Evolutionary conservation across 2,113 vertebrate genomes (phyloP).

Genomic region (Mustela lutreola): DNA sequence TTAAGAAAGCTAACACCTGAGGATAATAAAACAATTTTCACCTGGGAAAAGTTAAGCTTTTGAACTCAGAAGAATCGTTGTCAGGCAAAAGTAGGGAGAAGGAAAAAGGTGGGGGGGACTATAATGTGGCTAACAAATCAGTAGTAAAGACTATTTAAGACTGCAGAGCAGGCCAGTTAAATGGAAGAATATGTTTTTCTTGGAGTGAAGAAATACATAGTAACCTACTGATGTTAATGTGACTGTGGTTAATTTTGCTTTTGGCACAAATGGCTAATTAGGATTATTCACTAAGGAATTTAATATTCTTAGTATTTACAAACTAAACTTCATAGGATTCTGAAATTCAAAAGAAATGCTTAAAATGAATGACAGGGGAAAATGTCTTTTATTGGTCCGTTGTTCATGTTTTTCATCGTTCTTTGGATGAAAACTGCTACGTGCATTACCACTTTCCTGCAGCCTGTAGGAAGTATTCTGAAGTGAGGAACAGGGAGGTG

Average conservation of each 20-base stretch:
- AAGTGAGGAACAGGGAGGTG: background rate
- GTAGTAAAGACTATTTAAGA: background rate
- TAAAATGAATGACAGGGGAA: background rate
- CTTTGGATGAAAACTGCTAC: background rate
- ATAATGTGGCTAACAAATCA: background rate
- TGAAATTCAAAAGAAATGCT: background rate
- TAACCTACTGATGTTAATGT: background rate
- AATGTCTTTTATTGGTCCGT: background rate
- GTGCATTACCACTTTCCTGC: background rate
- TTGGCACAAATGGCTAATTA: background rate
- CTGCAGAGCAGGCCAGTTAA: background rate
- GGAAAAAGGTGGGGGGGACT: background rate
- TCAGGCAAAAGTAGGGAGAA: background rate
- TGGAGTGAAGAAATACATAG: background rate
- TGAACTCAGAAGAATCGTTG: background rate
- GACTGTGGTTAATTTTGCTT: background rate
- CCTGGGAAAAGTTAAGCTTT: conserved; percentile 27
- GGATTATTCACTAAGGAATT: background rate
- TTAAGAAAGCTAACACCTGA: conserved; percentile 65
- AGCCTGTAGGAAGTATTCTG: background rate
- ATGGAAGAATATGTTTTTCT: background rate
- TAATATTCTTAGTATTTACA: background rate
- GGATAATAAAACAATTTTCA: conserved; percentile 36
- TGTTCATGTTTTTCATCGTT: background rate
- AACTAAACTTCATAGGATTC: background rate